Conservation (phyloP, 2,113 vertebrate species). For the Cromileptes altivelis region DNA sequence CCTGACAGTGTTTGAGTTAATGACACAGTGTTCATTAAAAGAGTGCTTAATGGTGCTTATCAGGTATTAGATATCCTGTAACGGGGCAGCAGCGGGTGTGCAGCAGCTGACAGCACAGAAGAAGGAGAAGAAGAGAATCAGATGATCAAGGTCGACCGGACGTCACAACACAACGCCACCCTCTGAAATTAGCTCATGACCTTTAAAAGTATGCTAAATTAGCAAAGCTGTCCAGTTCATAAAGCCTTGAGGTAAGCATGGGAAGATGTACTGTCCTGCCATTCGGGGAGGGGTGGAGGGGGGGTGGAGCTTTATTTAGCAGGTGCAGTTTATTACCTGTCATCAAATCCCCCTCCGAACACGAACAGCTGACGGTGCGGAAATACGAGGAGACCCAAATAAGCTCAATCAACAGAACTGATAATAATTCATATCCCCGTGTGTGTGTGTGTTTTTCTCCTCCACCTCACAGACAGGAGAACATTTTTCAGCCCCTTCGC, state of each 20-base stretch:
- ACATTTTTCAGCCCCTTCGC: constrained; percentile 66
- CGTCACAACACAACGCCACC: constrained; percentile 3
- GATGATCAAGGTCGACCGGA: constrained; percentile 41
- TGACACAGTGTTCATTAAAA: constrained; percentile 55
- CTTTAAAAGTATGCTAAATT: constrained; percentile 80
- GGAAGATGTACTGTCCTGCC: constrained; percentile 65
- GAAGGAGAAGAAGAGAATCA: constrained; percentile 7
- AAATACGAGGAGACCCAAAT: constrained; percentile 80
- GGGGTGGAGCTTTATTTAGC: constrained; percentile 80
- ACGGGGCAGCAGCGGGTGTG: not conserved
- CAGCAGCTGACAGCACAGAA: constrained; percentile 24
- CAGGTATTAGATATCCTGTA: constrained; percentile 44
- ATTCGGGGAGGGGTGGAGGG: constrained; percentile 8
- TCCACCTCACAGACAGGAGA: constrained; percentile 30
- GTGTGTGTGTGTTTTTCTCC: constrained; percentile 43
- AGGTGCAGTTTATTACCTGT: constrained; percentile 82
- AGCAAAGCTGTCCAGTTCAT: constrained; percentile 71
- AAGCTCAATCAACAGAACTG: constrained; percentile 83
- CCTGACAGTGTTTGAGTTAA: constrained; percentile 61
- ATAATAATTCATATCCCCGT: constrained; percentile 81
- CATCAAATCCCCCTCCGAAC: constrained; percentile 79
- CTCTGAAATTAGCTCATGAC: constrained; percentile 66
- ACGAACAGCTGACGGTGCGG: constrained; percentile 78
- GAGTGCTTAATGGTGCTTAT: constrained; percentile 55
- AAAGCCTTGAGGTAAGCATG: constrained; percentile 68